Evolutionary conservation across 2,888 invertebrate species (phyloP), one percentile per base, ranked within the genome.

Genomic region (Automeris io): DNA sequence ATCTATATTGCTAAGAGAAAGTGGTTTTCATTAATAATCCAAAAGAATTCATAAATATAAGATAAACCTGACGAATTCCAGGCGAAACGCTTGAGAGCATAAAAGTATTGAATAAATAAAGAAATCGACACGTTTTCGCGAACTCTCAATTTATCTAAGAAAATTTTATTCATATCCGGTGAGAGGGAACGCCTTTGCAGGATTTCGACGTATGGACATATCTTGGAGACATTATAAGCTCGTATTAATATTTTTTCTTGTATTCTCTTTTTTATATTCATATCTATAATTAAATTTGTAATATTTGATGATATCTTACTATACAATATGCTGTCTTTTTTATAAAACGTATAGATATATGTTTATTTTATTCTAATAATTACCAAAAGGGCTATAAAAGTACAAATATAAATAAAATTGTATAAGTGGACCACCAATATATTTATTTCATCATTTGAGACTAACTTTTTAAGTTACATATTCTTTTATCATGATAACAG

Each of bases 41-140:
- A 67, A 72, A 73, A 69, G 66, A 70, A 74, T 72, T 73, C 70
- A 73, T 74, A 78, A 76, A 79, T 73, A 71, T 69, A 63, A 67
- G 70, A 77, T 77, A 77, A 76, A 64, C 66, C 62, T 61, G 68
- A 69, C 60, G 69, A 72, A 70, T 73, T 66, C 70, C 61, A 66
- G 57, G 58, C 63, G 66, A 69, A 74, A 63, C 69, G 65, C 65
- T 75, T 77, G 73, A 79, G 74, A 78, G 69, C 68, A 71, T 69
- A 71, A 66, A 76, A 75, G 76, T 74, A 76, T 78, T 80, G 77
- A 80, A 82, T 80, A 80, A 80, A 79, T 81, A 81, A 80, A 76
- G 79, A 78, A 77, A 82, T 81, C 73, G 80, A 80, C 81, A 81
- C 78, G 79, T 78, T 79, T 77, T 75, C 70, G 72, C 72, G 70